A percentile compares a stretch with the other conserved stretches of the same genome.
Evolutionary conservation across 92 coral and sea anemone genomes (phyloP).

Genomic region (Metridium senile): DNA sequence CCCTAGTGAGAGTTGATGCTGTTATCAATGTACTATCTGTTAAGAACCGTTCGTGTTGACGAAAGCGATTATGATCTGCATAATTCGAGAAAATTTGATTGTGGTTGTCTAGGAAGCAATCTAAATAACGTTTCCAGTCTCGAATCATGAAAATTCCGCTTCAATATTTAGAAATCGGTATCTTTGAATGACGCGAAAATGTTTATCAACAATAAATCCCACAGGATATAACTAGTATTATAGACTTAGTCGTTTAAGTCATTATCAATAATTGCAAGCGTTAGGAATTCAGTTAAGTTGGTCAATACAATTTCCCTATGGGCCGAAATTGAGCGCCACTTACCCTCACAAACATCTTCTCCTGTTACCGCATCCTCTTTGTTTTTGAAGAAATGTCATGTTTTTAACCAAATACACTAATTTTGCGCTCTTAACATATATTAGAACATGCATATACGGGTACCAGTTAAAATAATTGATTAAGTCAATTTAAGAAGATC

Average conservation of each 20-base stretch:
- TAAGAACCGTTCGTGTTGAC: neutral
- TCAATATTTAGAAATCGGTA: neutral
- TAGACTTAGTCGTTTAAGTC: neutral
- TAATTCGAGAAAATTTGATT: neutral
- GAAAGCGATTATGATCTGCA: neutral
- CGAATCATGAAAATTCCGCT: neutral
- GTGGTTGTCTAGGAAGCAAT: neutral
- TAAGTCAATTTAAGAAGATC: slow-evolving; percentile 10
- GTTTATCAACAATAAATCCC: slow-evolving; percentile 12
- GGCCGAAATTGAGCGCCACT: neutral
- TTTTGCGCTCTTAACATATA: neutral
- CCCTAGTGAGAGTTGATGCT: slow-evolving; percentile 15
- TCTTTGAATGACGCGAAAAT: neutral
- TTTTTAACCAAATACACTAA: neutral
- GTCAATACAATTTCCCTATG: neutral
- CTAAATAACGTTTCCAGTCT: neutral
- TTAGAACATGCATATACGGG: neutral
- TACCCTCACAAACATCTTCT: neutral
- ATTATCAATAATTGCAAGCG: neutral
- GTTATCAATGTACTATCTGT: neutral
- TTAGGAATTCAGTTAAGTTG: neutral
- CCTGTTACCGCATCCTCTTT: neutral
- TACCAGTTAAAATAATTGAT: neutral
- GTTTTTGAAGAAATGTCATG: neutral
- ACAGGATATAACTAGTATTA: neutral